Base-by-base conservation (phyloP, 2,113 vertebrate genomes). In the Trichechus manatus region DNA sequence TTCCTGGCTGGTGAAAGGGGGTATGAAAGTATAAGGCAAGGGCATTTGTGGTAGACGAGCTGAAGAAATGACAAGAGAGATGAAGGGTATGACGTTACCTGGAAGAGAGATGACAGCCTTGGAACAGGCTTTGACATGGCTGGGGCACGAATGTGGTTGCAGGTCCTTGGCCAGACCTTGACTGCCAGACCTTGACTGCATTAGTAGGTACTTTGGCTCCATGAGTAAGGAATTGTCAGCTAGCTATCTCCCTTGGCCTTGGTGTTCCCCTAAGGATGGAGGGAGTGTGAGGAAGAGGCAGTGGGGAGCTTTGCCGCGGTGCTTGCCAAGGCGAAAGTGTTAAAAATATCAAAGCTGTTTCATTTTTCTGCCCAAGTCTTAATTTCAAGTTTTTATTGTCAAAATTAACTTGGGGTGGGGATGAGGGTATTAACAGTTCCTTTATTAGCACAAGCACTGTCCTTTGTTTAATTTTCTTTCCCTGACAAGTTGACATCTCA, bases 111-210 rank as follows among this genome's bases (percentile, higher is more conserved):
- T 1, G 5, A 61, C 4, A 36, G 19, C 77, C 44, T 56, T 27
- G 72, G 14, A 31, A 11, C 6, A 25, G 36, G 53, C 81, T 91
- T 63, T 25, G 75, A 22, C 80, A 5, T 1, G 0, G 33, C 0
- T 0, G 4, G 39, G 33, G 8, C 0, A 0, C n/a, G 1, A 8
- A 3, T 2, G 56, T 27, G 72, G 61, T 63, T 39, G 22, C 3
- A 2, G 78, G 27, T 53, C 82, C 39, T 15, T 36, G 33, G 81
- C 53, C 36, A 11, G n/a, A 25, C 53, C 47, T 13, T 2, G 56
- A 36, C 8, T 36, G 29, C 1, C 36, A 11, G n/a, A 25, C 53
- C 47, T 13, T 2, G 56, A 36, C 8, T 36, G 29, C 1, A 0
- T 27, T 56, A 6, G 47, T 9, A 42, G 79, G n/a, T 74, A 66